Percentiles rank a stretch among this genome's conserved stretches.
These are phyloP conservation scores for Drosophila borborema DNA, from an alignment of 2,888 invertebrate genomes.

Conservation along the genomic window DNA sequence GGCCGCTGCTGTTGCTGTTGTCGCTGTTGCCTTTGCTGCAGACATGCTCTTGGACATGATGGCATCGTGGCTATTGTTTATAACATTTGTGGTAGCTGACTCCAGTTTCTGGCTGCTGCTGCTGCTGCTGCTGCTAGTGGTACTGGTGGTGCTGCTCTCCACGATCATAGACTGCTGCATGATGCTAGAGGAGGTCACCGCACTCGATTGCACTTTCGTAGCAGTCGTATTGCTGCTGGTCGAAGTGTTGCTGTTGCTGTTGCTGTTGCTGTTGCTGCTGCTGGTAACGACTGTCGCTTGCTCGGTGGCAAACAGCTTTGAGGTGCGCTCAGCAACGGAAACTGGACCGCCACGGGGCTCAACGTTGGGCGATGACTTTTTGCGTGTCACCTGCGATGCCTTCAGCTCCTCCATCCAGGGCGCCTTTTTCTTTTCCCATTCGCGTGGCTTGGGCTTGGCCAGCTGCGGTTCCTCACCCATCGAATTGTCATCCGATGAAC, in stretches of 20 bases:
- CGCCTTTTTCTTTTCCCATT: conserved; percentile 90
- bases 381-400: conserved; percentile 88
- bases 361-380: conserved; percentile 83
- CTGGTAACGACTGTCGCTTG: conserved; percentile 43
- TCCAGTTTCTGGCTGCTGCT: conserved; percentile 61
- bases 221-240: conserved; percentile 54
- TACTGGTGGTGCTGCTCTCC: conserved; percentile 67
- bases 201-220: conserved; percentile 82
- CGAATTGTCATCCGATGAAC: conserved; percentile 82
- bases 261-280: conserved; percentile 38
- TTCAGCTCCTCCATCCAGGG: conserved; percentile 94
- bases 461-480: conserved; percentile 83
- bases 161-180: conserved; percentile 78
- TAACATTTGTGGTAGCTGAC: conserved; percentile 39
- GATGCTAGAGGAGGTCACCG: conserved; percentile 75
- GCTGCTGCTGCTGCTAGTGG: conserved; percentile 16
- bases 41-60: conserved; percentile 66
- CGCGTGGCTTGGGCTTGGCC: conserved; percentile 88
- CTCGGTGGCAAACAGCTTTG: conserved; percentile 75
- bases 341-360: conserved; percentile 71
- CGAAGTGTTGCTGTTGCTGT: conserved; percentile 42
- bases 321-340: conserved; percentile 68
- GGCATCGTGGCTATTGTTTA: conserved; percentile 61
- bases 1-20: conserved; percentile 55
- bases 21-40: conserved; percentile 46